Evolutionary conservation across 2,888 invertebrate genomes (phyloP).

Genomic region (Cantharis nigra): DNA sequence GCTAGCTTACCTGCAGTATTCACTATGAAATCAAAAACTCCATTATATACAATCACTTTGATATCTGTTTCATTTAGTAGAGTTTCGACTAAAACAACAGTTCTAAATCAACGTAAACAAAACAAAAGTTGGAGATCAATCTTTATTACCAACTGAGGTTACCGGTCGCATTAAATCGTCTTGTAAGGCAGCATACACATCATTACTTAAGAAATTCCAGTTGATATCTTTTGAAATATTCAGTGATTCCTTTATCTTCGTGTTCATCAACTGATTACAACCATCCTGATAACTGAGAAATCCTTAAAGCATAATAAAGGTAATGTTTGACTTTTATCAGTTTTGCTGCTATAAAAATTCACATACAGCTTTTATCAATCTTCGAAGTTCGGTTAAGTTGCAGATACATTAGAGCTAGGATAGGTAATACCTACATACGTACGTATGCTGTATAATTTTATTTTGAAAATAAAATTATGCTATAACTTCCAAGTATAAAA

Average conservation of each 20-base stretch:
- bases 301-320: constrained; percentile 30
- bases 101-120: constrained; percentile 18
- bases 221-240: constrained; percentile 65
- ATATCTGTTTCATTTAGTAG: constrained; percentile 43
- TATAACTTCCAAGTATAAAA: neutral
- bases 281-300: constrained; percentile 40
- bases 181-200: constrained; percentile 64
- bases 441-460: neutral
- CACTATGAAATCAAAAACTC: constrained; percentile 46
- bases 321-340: neutral
- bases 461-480: neutral
- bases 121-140: constrained; percentile 14
- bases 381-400: neutral
- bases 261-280: constrained; percentile 69
- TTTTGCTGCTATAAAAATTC: neutral
- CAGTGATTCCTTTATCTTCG: constrained; percentile 67
- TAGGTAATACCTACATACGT: neutral
- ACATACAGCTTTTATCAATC: neutral
- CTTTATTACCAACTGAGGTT: constrained; percentile 47
- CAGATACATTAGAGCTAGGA: neutral
- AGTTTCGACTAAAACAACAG: constrained; percentile 41
- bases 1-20: constrained; percentile 42
- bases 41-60: constrained; percentile 46
- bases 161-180: constrained; percentile 82
- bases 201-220: constrained; percentile 68